Base-by-base conservation (phyloP, 53 echinoderm and acorn worm genomes). In the Echinarachnius parma region DNA sequence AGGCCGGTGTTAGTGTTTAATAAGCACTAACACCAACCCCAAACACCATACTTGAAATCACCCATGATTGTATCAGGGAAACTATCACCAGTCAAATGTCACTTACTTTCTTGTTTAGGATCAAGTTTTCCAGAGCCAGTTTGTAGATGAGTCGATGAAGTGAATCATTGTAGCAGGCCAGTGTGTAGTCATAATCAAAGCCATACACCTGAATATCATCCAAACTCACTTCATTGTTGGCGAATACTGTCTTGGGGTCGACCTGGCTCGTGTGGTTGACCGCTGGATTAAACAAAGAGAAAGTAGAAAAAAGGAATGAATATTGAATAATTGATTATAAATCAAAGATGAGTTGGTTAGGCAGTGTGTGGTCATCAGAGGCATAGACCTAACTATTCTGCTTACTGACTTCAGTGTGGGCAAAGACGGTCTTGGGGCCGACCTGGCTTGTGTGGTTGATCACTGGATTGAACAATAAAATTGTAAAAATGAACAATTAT, bases 181-280 rank as follows among this genome's bases (percentile, higher is more conserved):
- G 61, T 19, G 94, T 93, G 81, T 93, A 93, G 77, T 93, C 94
- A 57, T 93, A 93, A 60, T 93, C 94, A 84, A 93, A 93, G 0
- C 94, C 94, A 75, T 93, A 93, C 7, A 93, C 87, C 25, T 90
- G 42, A 20, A 93, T 86, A 21, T 86, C 66, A 0, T 86, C 79
- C 33, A 93, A 44, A 14, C 86, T 84, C 10, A 93, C 72, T 75
- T 93, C 94, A 78, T 93, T 93, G 61, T 93, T 93, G 32, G 94
- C 89, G 84, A 93, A 93, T 16, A 93, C 86, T 15, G 83, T 86
- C 74, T 79, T 86, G 3, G 94, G 86, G 45, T 88, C 55, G 10
- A 92, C 86, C 20, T 84, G 81, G 48, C 62, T 63, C 13, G 61
- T 25, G 54, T 89, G 89, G 29, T 77, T 81, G 18, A 48, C 61